Evolutionary conservation across 2,888 invertebrate genomes (phyloP).

Genomic region (Scaptodrosophila latifasciaeformis): DNA sequence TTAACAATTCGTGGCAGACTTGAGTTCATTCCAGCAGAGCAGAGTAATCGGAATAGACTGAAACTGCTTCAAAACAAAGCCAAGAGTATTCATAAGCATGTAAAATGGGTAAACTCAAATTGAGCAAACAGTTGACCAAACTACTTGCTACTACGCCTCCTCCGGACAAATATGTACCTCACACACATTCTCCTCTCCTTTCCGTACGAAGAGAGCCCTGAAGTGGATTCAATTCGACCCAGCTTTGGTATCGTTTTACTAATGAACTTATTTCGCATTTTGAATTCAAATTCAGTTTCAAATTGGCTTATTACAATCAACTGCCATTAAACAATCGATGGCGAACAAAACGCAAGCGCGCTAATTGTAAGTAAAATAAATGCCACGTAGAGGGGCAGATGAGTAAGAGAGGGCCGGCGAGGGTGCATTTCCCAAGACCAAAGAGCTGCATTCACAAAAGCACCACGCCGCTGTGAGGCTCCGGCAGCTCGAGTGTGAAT

Average conservation of each 20-base stretch:
- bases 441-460: constrained; percentile 4
- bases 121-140: constrained; percentile 39
- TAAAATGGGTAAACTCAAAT: constrained; percentile 56
- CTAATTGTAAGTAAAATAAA: constrained; percentile 47
- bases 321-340: constrained; percentile 56
- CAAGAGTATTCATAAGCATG: constrained; percentile 57
- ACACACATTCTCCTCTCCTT: no score
- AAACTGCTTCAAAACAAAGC: constrained; percentile 24
- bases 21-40: not conserved
- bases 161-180: no score
- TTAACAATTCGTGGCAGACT: constrained; percentile 38
- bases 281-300: constrained; percentile 51
- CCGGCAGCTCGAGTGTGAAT: constrained; percentile 33
- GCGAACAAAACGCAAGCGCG: constrained; percentile 2
- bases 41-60: not conserved
- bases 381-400: not conserved
- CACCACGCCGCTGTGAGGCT: not conserved
- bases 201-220: no score
- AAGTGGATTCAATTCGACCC: not conserved
- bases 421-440: constrained; percentile 11
- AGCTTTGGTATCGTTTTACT: constrained; percentile 35
- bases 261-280: constrained; percentile 64
- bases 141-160: no score
- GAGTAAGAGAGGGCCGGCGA: not conserved
- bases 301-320: constrained; percentile 67